Conservation (phyloP, 2,888 invertebrate genomes). For the Tribolium freemani region DNA sequence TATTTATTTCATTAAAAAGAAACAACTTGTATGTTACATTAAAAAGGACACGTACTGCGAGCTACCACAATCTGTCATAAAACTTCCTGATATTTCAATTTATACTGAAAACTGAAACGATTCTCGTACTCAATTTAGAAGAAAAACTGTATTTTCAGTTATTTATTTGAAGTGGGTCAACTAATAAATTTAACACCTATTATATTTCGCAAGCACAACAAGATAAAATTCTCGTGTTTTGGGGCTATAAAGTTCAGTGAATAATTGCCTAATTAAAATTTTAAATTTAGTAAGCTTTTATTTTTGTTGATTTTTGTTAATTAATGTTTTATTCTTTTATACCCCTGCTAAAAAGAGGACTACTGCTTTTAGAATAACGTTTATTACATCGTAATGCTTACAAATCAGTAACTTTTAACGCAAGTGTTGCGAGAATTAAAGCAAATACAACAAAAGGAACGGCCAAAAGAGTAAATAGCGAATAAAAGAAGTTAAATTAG, state of each 20-base stretch:
- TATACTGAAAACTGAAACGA: background rate
- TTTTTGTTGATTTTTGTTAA: background rate
- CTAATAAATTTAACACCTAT: background rate
- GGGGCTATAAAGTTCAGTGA: background rate
- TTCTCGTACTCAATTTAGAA: no score
- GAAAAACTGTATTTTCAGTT: background rate
- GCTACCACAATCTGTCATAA: background rate
- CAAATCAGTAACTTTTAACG: background rate
- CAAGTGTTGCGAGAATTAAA: constrained; percentile 37
- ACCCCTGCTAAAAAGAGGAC: no score
- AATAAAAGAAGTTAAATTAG: constrained; percentile 61
- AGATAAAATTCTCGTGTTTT: background rate
- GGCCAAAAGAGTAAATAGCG: constrained; percentile 53
- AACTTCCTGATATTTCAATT: constrained; percentile 15
- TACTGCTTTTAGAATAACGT: no score
- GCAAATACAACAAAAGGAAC: constrained; percentile 49
- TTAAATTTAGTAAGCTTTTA: background rate
- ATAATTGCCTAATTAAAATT: background rate
- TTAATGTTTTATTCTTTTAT: no score
- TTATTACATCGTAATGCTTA: background rate
- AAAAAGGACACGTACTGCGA: constrained; percentile 18
- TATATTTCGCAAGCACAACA: background rate
- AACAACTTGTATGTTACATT: constrained; percentile 26
- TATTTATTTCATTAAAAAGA: constrained; percentile 46
- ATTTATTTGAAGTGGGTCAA: background rate